Evolutionary conservation across 2,888 invertebrate species (phyloP).

Genomic region (Cantharis nigra): DNA sequence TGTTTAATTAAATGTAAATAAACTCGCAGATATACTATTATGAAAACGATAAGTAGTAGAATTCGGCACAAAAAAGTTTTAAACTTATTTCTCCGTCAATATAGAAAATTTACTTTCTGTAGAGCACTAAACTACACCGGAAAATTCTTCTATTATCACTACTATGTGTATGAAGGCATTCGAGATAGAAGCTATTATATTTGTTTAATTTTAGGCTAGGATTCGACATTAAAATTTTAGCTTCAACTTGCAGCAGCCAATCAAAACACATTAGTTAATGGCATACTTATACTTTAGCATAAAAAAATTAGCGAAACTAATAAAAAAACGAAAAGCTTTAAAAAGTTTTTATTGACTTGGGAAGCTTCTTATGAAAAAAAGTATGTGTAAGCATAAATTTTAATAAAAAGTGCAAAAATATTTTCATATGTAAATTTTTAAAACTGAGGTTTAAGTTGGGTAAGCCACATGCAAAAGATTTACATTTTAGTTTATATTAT

Average conservation of each 20-base stretch:
- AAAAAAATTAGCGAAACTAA: background rate
- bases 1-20: too few species aligned
- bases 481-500: background rate
- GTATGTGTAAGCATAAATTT: background rate
- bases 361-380: background rate
- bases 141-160: too few species aligned
- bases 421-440: background rate
- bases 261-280: background rate
- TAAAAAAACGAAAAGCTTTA: background rate
- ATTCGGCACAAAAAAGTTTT: too few species aligned
- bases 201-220: background rate
- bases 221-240: background rate
- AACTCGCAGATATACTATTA: too few species aligned
- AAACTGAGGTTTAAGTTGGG: background rate
- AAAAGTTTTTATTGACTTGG: background rate
- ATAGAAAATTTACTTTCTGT: too few species aligned
- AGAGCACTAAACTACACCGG: too few species aligned
- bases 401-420: background rate
- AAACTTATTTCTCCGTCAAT: too few species aligned
- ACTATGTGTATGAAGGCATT: too few species aligned
- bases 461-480: background rate
- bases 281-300: background rate
- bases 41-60: too few species aligned
- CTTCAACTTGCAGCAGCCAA: background rate
- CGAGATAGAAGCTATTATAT: background rate